These are phyloP conservation scores for Patella ulyssiponensis DNA, from an alignment of 2,888 invertebrate genomes.

Conservation along the genomic window DNA sequence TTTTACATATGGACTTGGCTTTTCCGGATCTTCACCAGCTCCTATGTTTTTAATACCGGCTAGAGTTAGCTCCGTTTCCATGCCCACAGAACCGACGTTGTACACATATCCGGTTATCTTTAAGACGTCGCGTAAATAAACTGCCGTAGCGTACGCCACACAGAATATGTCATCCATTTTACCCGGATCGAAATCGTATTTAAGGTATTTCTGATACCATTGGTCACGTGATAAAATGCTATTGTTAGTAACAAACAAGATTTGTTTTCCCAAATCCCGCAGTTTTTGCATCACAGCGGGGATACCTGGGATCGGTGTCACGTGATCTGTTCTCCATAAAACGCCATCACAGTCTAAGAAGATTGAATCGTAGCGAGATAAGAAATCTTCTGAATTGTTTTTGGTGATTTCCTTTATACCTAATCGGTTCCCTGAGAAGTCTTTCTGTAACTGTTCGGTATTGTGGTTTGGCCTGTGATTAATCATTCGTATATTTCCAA, in stretches of 20 bases:
- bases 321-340: conserved; percentile 57
- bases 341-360: conserved; percentile 64
- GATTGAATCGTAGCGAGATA: conserved; percentile 55
- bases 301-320: conserved; percentile 51
- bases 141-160: conserved; percentile 85
- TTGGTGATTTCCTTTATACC: conserved; percentile 11
- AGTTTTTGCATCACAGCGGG: conserved; percentile 47
- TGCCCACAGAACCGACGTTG: conserved; percentile 85
- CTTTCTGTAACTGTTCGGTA: too few species aligned
- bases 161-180: conserved; percentile 79
- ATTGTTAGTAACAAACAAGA: conserved; percentile 63
- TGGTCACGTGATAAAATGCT: conserved; percentile 36
- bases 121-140: conserved; percentile 80
- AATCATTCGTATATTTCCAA: too few species aligned
- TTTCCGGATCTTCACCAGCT: conserved; percentile 75
- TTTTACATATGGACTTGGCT: conserved; percentile 38
- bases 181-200: conserved; percentile 44
- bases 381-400: conserved; percentile 30
- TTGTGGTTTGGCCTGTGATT: too few species aligned
- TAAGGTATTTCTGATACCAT: background rate
- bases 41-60: conserved; percentile 83
- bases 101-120: conserved; percentile 85
- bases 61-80: conserved; percentile 86
- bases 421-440: too few species aligned
- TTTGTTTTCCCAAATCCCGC: conserved; percentile 44